A percentile compares a stretch with the other conserved stretches of the same genome.
Conservation (phyloP, 2,888 invertebrate genomes). For the Nymphalis c-album region DNA sequence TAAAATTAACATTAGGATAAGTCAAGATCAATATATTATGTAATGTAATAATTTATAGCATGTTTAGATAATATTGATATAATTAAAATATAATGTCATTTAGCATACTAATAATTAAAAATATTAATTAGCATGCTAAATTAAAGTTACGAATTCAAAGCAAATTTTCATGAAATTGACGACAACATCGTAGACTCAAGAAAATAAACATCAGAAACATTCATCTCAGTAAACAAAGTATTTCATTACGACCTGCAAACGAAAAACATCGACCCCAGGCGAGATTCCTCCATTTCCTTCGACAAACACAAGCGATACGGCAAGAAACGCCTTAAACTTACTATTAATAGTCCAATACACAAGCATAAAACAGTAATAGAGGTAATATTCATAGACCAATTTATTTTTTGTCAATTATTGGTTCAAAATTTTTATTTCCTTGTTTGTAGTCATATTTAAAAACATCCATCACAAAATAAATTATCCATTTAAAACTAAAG, state of each 20-base stretch:
- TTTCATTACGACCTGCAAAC: constrained; percentile 66
- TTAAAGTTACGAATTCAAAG: constrained; percentile 43
- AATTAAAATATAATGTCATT: no score
- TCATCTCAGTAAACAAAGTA: constrained; percentile 62
- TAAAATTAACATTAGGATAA: no score
- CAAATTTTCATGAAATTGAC: constrained; percentile 47
- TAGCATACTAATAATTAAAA: no score
- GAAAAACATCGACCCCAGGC: constrained; percentile 58
- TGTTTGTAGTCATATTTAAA: neutral
- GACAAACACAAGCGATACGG: constrained; percentile 49
- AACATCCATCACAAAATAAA: neutral
- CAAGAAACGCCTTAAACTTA: constrained; percentile 34
- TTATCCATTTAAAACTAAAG: neutral
- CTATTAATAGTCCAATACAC: constrained; percentile 11
- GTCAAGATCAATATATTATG: no score
- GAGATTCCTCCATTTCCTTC: constrained; percentile 56
- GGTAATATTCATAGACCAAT: no score
- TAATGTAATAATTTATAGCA: no score
- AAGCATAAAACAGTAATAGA: neutral
- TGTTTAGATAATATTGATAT: no score
- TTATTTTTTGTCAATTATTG: neutral
- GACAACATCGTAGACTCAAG: constrained; percentile 46
- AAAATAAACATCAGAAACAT: constrained; percentile 63
- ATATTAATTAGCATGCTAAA: constrained; percentile 27
- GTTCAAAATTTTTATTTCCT: neutral